Base-by-base conservation (phyloP, 2,888 invertebrate genomes). In the Campoplex capitator region DNA sequence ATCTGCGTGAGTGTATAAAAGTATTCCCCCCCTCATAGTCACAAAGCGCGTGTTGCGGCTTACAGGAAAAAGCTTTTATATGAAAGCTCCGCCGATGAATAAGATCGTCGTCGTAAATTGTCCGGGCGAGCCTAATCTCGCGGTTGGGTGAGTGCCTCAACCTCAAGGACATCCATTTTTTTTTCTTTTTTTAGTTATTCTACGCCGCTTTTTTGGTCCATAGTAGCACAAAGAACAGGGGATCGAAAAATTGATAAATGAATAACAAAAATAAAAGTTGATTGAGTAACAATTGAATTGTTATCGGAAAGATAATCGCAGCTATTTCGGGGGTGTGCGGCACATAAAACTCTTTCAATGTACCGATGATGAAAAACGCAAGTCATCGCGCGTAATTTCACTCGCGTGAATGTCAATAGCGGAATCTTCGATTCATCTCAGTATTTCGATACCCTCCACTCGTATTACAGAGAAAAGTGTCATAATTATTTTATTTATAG, bases 41-140 rank as follows among this genome's bases (percentile, higher is more conserved):
- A 70, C 84, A 89, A 85, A 88, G 89, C 80, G 92, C 92, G 92
- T 93, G 93, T 94, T 92, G 91, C 91, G 91, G 93, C 94, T 94
- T 94, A 94, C 94, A 94, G 93, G 94, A 91, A 94, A 94, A 94
- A 94, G 94, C 94, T 94, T 94, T 94, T 94, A 94, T 92, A 93
- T 92, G 92, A 93, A 93, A 94, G 92, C 93, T 83, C 91, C 85
- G 89, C 90, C 91, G 90, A 91, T 93, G 93, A 94, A 93, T 93
- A 93, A 93, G 93, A 93, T 93, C 92, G 92, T 85, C 90, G 91
- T 91, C 94, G 93, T 94, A 94, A 94, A 94, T 94, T 93, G 92
- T 91, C 90, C 91, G 90, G 88, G 92, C 91, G 91, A 93, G 92
- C 91, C 93, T 94, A 94, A 94, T 94, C 94, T 94, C 88, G 91